Evolutionary conservation across 2,888 invertebrate genomes (phyloP), one percentile per base, ranked within the genome.

Genomic region (Caenorhabditis imperialis): DNA sequence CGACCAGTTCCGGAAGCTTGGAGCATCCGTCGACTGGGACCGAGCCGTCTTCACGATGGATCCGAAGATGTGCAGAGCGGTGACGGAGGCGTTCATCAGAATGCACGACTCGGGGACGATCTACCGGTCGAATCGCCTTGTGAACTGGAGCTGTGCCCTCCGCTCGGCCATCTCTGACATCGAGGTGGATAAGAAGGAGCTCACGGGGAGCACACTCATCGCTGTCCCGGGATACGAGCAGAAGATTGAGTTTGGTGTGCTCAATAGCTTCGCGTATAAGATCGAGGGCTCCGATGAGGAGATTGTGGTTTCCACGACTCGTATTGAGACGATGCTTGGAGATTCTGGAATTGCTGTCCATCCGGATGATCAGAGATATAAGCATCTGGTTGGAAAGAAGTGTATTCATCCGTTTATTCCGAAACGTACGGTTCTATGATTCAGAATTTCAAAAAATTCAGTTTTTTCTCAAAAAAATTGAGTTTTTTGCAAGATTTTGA

Each of bases 281-380:
- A 90, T 93, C 1, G 92, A 93, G 74, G 82, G 77, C 45, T 79
- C 63, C 51, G 91, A 91, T 27, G 94, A 94, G 51, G 94, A 94
- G 89, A 91, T 96, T 40, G 91, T 94, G 60, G 97, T 99, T 25
- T 96, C 98, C 0, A 99, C 99, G 1, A 99, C 99, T 0, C 93
- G 99, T 85, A 92, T 97, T 25, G 99, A 99, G 91, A 99, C 99
- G 0, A 97, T 99, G 94, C 90, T 99, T 12, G 91, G 98, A 1
- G 99, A 99, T 89, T 94, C 95, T 0, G 99, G 96, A 0, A 93
- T 99, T 1, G 98, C 98, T n/a, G 96, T 99, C 0, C 94, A 99
- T 90, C 98, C 99, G 0, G 91, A 93, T 1, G 96, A 99, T 89
- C 85, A 85, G n/a, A 92, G 98, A 84, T 99, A 88, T 72, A 80